Evolutionary conservation across 2,797 vertebrate genomes (phyloP).

Genomic region (Sandelia bainsii): DNA sequence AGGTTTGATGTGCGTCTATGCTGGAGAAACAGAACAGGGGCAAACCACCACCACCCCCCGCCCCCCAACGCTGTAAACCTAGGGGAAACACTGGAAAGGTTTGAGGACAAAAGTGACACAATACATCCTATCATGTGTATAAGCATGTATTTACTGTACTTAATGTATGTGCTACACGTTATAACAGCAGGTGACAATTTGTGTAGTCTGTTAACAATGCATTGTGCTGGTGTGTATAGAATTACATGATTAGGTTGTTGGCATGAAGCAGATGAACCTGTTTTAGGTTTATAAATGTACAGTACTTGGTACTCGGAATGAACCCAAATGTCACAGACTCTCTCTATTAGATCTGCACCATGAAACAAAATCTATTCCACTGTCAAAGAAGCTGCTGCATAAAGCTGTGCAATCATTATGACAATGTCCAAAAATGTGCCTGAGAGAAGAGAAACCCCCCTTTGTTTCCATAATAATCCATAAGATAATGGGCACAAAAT

Average conservation of each 20-base stretch:
- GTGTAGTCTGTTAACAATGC: not conserved
- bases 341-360: slow-evolving; percentile 62
- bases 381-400: slow-evolving; percentile 62
- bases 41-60: no score
- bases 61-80: no score
- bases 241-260: slow-evolving; percentile 39
- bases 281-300: slow-evolving; percentile 48
- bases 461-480: slow-evolving; percentile 72
- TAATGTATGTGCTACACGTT: slow-evolving; percentile 11
- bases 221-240: slow-evolving; percentile 17
- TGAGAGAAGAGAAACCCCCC: slow-evolving; percentile 49
- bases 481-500: slow-evolving; percentile 65
- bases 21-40: no score
- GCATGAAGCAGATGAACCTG: slow-evolving; percentile 33
- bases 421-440: slow-evolving; percentile 66
- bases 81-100: no score
- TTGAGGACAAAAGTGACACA: slow-evolving; percentile 37
- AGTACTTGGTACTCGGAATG: slow-evolving; percentile 42
- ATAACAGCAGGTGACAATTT: slow-evolving; percentile 20
- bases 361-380: slow-evolving; percentile 62
- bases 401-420: slow-evolving; percentile 65
- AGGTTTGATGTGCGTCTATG: no score
- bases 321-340: slow-evolving; percentile 59
- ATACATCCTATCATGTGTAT: slow-evolving; percentile 14
- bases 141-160: slow-evolving; percentile 13